Evolutionary conservation across 2,888 invertebrate species (phyloP).

Genomic region (Nephrotoma guestfalica): DNA sequence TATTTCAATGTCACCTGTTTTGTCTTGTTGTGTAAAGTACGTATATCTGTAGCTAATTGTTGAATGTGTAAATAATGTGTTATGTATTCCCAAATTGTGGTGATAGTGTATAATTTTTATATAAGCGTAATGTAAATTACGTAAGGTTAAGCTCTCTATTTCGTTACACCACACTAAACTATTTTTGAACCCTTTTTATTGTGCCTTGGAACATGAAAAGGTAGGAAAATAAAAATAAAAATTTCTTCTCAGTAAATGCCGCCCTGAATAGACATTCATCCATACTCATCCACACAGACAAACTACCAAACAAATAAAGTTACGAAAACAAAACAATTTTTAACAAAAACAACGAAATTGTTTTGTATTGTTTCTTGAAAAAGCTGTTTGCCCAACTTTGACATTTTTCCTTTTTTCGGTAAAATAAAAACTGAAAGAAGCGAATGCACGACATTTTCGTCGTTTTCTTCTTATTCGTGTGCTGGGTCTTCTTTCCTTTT

Average conservation of each 20-base stretch:
- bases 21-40: background rate
- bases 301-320: background rate
- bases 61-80: background rate
- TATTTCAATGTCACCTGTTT: background rate
- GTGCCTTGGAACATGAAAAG: background rate
- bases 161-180: background rate
- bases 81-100: background rate
- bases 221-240: background rate
- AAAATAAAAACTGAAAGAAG: background rate
- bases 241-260: background rate
- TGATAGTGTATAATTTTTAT: background rate
- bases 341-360: background rate
- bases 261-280: background rate
- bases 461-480: background rate
- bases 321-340: background rate
- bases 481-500: background rate
- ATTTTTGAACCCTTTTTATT: background rate
- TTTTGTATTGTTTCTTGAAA: background rate
- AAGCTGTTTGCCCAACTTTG: background rate
- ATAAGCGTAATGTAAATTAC: background rate
- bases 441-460: background rate
- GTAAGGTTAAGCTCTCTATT: background rate
- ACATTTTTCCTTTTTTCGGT: background rate
- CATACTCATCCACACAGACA: background rate
- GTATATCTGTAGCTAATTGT: background rate